Base-by-base conservation (phyloP, 2,888 invertebrate genomes). In the Clunio marinus region DNA sequence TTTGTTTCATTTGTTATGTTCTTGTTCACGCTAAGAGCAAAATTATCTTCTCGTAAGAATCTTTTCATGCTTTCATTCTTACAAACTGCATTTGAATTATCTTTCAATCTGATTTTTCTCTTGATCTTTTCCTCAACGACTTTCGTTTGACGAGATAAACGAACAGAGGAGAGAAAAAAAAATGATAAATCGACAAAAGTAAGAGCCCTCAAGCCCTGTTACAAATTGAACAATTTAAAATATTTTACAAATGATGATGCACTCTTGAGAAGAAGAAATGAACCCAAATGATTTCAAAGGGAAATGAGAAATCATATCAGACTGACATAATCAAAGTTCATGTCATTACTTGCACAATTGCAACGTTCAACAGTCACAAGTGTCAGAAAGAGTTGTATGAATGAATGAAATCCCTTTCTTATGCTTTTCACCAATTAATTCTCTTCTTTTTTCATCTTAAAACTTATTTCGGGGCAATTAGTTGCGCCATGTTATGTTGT, bases 341-440 rank as follows among this genome's bases (percentile, higher is more conserved):
- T 63, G 63, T 63, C 41, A 63, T 22, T 51, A 22, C 10, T 51
- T 17, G 51, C 51, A 22, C n/a, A 32, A 32, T 32, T 13, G n/a
- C n/a, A n/a, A 32, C 35, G 35, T 13, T 10, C 46, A 46, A 62
- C 20, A 45, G 28, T 7, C n/a, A 17, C 66, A 66, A 66, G 66
- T 66, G 66, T 66, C 55, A 45, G 10, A 66, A n/a, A 27, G 41
- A 41, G 41, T 41, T 41, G n/a, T 32, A 10, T 32, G 32, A 32
- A 45, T n/a, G 22, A 58, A 25, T 27, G 17, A 55, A 59, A 17
- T 13, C 41, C 25, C 41, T 7, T 37, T 45, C 65, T 15, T 35
- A 66, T 55, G 66, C 66, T 66, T 66, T 35, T 66, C 66, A 66
- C 51, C 51, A 66, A 66, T 66, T 66, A 66, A 24, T 27, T 28